Percentiles rank a stretch among this genome's conserved stretches.
Evolutionary conservation across 2,113 vertebrate genomes (phyloP).

Genomic region (Dipodomys merriami): DNA sequence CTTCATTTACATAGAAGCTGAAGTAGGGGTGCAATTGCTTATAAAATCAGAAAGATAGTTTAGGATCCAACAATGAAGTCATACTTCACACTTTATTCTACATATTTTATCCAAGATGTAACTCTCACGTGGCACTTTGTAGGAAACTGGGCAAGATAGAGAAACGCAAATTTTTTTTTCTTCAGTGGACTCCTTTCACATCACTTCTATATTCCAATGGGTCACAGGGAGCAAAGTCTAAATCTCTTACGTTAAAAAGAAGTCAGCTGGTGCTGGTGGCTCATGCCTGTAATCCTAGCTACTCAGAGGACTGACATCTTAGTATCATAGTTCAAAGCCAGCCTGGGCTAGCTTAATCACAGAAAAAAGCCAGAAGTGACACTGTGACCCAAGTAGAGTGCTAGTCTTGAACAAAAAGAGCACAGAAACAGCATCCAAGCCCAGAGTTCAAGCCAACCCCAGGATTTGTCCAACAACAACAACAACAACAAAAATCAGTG

Average conservation of each 20-base stretch:
- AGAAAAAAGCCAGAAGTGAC: too few relatives aligned
- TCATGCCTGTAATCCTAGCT: too few relatives aligned
- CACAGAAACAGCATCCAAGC: too few relatives aligned
- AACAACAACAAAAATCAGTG: not conserved
- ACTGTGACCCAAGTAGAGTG: too few relatives aligned
- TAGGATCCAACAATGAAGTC: not conserved
- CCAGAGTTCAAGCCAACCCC: too few relatives aligned
- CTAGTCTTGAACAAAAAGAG: too few relatives aligned
- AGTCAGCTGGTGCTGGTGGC: too few relatives aligned
- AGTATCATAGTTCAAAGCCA: too few relatives aligned
- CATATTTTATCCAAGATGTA: not conserved
- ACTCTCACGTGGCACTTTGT: rapidly evolving
- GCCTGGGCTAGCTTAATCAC: too few relatives aligned
- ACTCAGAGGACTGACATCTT: too few relatives aligned
- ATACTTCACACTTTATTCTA: not conserved
- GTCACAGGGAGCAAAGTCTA: not conserved
- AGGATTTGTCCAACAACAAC: too few relatives aligned
- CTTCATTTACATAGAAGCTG: not conserved
- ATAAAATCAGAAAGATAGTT: not conserved
- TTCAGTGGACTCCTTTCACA: not conserved
- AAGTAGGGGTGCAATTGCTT: not conserved
- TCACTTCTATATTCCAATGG: not conserved
- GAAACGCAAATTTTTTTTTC: not conserved
- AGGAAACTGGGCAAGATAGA: not conserved
- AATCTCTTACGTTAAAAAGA: not conserved